Base-by-base conservation (phyloP, 2,113 vertebrate species). In the Xiphorhynchus elegans region DNA sequence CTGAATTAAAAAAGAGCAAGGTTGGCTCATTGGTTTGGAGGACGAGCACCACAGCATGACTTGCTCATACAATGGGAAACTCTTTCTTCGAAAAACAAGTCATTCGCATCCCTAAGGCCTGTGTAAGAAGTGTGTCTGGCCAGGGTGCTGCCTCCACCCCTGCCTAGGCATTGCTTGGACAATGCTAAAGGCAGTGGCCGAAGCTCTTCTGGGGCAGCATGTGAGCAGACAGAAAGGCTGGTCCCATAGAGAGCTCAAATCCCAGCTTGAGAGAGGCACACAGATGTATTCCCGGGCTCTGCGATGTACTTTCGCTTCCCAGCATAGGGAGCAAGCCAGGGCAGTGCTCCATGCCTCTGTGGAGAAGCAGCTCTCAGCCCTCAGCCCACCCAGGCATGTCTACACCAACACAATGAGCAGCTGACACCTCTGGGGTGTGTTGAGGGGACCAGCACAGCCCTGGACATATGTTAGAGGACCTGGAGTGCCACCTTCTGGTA, bases 401-500 rank as follows among this genome's bases (percentile, higher is more conserved):
- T 50, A 26, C 24, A 15, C 29, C 64, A 25, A 7, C 23, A n/a
- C 19, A 24, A 7, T 1, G 2, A 31, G 47, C 18, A 31, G 31
- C 24, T 1, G 3, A 16, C 23, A 39, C 24, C n/a, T 83, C 13
- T 26, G n/a, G 26, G 24, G 5, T 4, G 26, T 23, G 53, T 1
- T 14, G 31, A 15, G 23, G 17, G 16, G 17, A 14, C 37, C 8
- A 1, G 0, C 42, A 10, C 14, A 40, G 46, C 26, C 50, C 13
- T 1, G 64, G 58, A 68, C 14, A 3, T 9, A 4, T 0, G 62
- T 93, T 42, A 58, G 49, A 94, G 69, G 59, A 63, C 76, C 69
- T 94, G 81, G 87, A 96, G 87, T 96, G 95, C 95, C 95, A 96
- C 63, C 96, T 96, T 84, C 96, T 95, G 95, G 84, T 66, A 33